Percentiles rank a stretch among this genome's conserved stretches.
phyloP scores from a whole-genome alignment of 2,113 vertebrate species.

The Electrona antarctica region DNA sequence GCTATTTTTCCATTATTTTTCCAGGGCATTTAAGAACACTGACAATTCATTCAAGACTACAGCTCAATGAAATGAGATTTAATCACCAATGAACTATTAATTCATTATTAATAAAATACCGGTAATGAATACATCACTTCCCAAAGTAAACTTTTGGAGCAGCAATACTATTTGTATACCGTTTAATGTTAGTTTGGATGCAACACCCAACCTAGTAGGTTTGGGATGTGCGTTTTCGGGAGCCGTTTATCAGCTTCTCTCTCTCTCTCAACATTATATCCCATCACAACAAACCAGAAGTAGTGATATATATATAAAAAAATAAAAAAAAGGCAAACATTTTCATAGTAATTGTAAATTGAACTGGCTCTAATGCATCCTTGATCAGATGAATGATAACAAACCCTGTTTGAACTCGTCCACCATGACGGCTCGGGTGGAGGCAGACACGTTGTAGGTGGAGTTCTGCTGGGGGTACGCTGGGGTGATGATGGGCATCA shows the following conservation, averaged over 20 bases:
- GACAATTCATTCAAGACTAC: not conserved
- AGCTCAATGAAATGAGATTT: not conserved
- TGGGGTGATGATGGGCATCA: constrained; percentile 96
- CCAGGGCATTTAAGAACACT: not conserved
- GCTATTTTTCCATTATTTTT: too few relatives aligned
- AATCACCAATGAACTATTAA: not conserved
- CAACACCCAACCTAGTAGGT: too few relatives aligned
- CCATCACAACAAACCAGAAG: too few relatives aligned
- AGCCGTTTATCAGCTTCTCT: too few relatives aligned
- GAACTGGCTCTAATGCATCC: not conserved
- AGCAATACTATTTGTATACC: too few relatives aligned
- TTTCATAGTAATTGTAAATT: not conserved
- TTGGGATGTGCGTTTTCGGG: too few relatives aligned
- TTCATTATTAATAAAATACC: too few relatives aligned
- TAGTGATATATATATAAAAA: too few relatives aligned
- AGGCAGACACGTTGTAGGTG: constrained; percentile 91
- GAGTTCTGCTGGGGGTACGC: constrained; percentile 95
- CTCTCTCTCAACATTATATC: too few relatives aligned
- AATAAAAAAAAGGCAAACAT: too few relatives aligned
- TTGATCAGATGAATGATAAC: constrained; percentile 43
- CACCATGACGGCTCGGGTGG: constrained; percentile 89
- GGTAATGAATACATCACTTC: not conserved
- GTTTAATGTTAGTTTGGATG: too few relatives aligned
- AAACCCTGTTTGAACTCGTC: constrained; percentile 93
- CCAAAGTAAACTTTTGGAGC: too few relatives aligned